A percentile compares a stretch with the other conserved stretches of the same genome.
Evolutionary conservation across 2,797 vertebrate species (phyloP).

Genomic region (Delichon dasypus): DNA sequence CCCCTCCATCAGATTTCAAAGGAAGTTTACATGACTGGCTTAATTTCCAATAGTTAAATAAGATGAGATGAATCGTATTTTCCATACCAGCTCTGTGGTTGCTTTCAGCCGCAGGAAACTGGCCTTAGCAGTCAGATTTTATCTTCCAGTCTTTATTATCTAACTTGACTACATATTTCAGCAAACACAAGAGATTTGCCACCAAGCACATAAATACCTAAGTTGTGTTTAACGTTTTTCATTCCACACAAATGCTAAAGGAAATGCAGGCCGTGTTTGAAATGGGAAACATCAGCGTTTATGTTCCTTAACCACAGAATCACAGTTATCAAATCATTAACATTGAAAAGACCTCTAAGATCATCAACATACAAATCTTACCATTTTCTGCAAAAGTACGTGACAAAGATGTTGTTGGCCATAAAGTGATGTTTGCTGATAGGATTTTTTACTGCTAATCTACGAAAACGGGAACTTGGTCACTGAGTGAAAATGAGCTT

Average conservation of each 20-base stretch:
- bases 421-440: neutral
- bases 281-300: neutral
- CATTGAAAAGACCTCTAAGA: neutral
- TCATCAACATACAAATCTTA: too few relatives aligned
- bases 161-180: neutral
- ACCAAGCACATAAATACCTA: too few relatives aligned
- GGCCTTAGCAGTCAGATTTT: neutral
- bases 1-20: neutral
- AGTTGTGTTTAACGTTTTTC: neutral
- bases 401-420: neutral
- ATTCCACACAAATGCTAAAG: neutral
- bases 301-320: neutral
- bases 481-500: neutral
- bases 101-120: neutral
- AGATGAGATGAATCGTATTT: neutral
- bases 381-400: neutral
- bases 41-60: neutral
- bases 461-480: neutral
- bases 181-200: neutral
- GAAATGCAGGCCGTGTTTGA: neutral
- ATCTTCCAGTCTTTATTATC: neutral
- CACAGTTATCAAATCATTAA: neutral
- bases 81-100: neutral
- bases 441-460: rapidly evolving
- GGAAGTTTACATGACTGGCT: neutral